Percentiles rank a stretch among this genome's conserved stretches.
These are phyloP conservation scores for Galeopterus variegatus DNA, from an alignment of 2,113 vertebrate species.

Conservation along the genomic window DNA sequence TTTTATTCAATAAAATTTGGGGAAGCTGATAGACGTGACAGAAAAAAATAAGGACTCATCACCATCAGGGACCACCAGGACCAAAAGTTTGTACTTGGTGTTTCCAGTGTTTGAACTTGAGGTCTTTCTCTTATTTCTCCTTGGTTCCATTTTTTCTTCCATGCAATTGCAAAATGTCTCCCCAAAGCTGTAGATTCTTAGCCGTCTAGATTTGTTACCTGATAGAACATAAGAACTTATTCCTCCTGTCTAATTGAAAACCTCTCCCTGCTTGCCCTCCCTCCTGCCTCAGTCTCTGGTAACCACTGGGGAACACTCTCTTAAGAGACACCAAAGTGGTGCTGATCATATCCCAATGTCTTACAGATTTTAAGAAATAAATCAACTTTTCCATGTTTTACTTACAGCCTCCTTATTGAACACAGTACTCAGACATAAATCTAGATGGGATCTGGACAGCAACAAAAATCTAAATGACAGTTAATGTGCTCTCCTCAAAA, in stretches of 20 bases:
- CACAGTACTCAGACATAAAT: background rate
- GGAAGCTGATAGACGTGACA: background rate
- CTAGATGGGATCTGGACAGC: background rate
- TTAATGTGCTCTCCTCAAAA: slow-evolving; percentile 25
- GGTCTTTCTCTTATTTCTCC: background rate
- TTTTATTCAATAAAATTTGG: background rate
- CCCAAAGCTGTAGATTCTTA: background rate
- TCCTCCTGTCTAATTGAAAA: no score
- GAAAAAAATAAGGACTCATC: background rate
- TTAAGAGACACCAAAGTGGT: background rate
- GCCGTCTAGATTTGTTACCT: background rate
- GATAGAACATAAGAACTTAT: background rate
- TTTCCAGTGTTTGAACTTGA: background rate
- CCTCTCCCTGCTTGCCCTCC: no score
- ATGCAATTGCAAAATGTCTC: background rate
- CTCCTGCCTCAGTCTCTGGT: no score
- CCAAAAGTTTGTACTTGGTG: background rate
- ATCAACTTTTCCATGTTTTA: background rate
- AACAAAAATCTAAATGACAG: slow-evolving; percentile 24
- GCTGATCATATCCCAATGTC: background rate
- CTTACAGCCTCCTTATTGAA: background rate
- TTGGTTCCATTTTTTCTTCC: background rate
- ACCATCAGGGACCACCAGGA: background rate
- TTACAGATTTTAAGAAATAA: background rate
- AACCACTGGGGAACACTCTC: background rate